phyloP scores from a whole-genome alignment of 1,140 invertebrate genomes.

The Chrysomallon squamiferum region DNA sequence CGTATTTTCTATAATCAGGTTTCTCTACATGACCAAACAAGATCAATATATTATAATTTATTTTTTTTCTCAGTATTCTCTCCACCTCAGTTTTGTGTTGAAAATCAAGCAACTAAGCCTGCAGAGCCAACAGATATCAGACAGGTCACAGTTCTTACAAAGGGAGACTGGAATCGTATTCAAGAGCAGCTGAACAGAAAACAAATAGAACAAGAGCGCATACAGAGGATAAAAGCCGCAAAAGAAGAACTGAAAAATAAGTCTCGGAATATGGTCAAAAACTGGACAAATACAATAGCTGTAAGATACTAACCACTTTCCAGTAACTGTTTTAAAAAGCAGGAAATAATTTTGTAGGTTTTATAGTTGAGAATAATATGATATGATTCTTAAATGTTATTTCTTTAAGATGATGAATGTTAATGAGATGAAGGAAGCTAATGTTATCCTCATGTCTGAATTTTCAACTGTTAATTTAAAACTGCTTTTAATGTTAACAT shows the following conservation, averaged over 20 bases:
- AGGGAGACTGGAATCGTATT: slow-evolving; percentile 59
- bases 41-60: too few relatives aligned
- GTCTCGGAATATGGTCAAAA: slow-evolving; percentile 59
- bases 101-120: too few relatives aligned
- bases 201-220: slow-evolving; percentile 56
- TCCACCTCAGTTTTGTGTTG: too few relatives aligned
- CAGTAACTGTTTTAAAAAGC: not conserved
- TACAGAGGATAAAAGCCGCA: slow-evolving; percentile 45
- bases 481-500: too few relatives aligned
- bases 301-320: slow-evolving; percentile 46
- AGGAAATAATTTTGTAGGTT: not conserved
- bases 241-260: slow-evolving; percentile 51
- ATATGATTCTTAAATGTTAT: not conserved
- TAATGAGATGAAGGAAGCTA: too few relatives aligned
- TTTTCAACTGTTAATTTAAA: too few relatives aligned
- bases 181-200: slow-evolving; percentile 55
- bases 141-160: slow-evolving; percentile 53
- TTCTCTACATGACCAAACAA: too few relatives aligned
- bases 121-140: slow-evolving; percentile 37
- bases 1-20: too few relatives aligned
- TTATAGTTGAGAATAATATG: not conserved
- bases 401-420: not conserved
- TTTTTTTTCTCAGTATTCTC: too few relatives aligned
- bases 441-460: too few relatives aligned
- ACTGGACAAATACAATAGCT: slow-evolving; percentile 62